These are phyloP conservation scores for Drosophila prolongata DNA, from an alignment of 2,888 invertebrate genomes.

Conservation along the genomic window DNA sequence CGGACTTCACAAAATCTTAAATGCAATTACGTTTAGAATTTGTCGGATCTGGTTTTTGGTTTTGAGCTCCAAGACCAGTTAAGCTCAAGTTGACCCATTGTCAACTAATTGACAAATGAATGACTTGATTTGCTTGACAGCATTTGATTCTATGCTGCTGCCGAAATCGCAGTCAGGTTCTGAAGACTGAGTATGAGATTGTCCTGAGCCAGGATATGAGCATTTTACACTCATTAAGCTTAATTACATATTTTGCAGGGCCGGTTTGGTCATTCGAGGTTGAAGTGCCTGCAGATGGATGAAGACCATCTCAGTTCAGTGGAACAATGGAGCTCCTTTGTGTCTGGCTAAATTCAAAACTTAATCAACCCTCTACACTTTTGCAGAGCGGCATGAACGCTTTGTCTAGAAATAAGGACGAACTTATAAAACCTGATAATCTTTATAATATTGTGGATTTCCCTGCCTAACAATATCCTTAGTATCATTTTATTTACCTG, in stretches of 20 bases:
- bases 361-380: conserved; percentile 32
- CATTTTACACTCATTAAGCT: conserved; percentile 75
- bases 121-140: conserved; percentile 66
- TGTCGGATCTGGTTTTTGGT: conserved; percentile 34
- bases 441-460: no score
- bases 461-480: no score
- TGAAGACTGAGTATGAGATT: conserved; percentile 1
- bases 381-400: conserved; percentile 8
- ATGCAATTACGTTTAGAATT: conserved; percentile 60
- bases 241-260: conserved; percentile 68
- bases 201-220: conserved; percentile 28
- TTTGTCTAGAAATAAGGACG: background rate
- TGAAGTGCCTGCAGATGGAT: conserved; percentile 22
- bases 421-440: no score
- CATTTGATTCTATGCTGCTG: conserved; percentile 55
- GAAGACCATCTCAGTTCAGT: conserved; percentile 41
- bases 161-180: conserved; percentile 3
- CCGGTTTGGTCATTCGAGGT: conserved; percentile 19
- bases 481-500: no score
- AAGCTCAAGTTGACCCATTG: conserved; percentile 55
- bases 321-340: conserved; percentile 37
- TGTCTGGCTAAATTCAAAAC: conserved; percentile 28
- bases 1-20: conserved; percentile 52
- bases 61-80: conserved; percentile 18
- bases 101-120: conserved; percentile 74